These are phyloP conservation scores for Eulemur mongoz DNA, from an alignment of 2,797 vertebrate genomes.

Conservation along the genomic window DNA sequence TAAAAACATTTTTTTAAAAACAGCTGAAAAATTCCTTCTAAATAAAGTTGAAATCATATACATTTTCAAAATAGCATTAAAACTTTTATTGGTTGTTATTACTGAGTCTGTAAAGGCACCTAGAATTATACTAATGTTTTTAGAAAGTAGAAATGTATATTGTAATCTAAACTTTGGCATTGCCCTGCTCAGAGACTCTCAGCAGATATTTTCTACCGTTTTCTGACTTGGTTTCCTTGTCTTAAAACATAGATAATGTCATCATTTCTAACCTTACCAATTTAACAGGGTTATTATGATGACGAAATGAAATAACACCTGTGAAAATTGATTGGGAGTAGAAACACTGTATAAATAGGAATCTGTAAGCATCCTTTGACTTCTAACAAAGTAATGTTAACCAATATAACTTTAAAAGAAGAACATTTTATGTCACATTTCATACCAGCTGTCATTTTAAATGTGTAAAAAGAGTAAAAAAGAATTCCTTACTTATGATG, in stretches of 20 bases:
- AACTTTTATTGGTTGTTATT: neutral
- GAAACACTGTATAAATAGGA: neutral
- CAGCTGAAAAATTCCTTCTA: neutral
- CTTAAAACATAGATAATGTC: neutral
- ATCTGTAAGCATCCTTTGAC: neutral
- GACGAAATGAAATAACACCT: neutral
- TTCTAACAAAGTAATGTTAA: slow-evolving; percentile 10
- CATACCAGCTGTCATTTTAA: neutral
- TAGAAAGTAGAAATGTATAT: neutral
- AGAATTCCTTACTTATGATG: neutral
- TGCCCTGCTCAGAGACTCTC: neutral
- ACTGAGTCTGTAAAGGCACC: rapidly evolving
- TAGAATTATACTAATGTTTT: neutral
- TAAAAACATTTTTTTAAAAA: neutral
- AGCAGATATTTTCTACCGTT: neutral
- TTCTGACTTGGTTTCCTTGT: neutral
- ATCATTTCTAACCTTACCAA: neutral
- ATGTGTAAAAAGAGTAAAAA: neutral
- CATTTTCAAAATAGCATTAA: neutral
- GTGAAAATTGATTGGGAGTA: neutral
- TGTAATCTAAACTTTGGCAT: neutral
- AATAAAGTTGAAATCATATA: neutral
- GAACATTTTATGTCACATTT: neutral
- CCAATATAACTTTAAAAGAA: neutral
- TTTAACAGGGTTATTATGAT: neutral